Evolutionary conservation across 1,140 invertebrate species (phyloP).

Genomic region (Drosophila parabipectinata): DNA sequence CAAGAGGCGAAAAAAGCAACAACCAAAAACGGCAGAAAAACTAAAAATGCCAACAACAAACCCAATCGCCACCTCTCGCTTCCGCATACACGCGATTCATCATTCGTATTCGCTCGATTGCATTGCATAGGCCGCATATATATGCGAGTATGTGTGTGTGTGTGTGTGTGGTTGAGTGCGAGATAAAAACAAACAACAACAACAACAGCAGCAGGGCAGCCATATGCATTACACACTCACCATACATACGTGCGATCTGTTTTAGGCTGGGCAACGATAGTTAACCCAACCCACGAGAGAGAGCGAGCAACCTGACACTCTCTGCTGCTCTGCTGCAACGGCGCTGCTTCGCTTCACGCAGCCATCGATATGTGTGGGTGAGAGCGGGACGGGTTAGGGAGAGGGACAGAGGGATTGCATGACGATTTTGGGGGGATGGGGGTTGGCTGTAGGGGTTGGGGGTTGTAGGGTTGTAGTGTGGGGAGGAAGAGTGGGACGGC

Average conservation of each 20-base stretch:
- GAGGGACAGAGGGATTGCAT: constrained; percentile 8
- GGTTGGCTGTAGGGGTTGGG: neutral
- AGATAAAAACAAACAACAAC: constrained; percentile 39
- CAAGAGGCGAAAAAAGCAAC: constrained; percentile 35
- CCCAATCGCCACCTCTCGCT: constrained; percentile 20
- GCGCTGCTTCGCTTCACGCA: constrained; percentile 34
- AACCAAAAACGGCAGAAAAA: constrained; percentile 45
- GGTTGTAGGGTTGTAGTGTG: neutral
- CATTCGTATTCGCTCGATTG: constrained; percentile 46
- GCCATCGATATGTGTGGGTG: constrained; percentile 11
- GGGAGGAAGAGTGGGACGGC: constrained; percentile 33
- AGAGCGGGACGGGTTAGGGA: neutral
- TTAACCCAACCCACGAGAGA: constrained; percentile 66
- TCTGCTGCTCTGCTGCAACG: constrained; percentile 47
- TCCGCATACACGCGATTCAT: constrained; percentile 31
- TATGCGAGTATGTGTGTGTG: constrained; percentile 13
- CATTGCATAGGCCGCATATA: constrained; percentile 30
- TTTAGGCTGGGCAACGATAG: constrained; percentile 73
- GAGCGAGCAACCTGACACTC: constrained; percentile 56
- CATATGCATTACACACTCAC: constrained; percentile 41
- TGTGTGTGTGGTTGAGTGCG: constrained; percentile 6
- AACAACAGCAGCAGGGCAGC: constrained; percentile 24
- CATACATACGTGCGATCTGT: constrained; percentile 55
- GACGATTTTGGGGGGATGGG: neutral
- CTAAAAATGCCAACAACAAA: constrained; percentile 29